Base-by-base conservation (phyloP, 1,140 invertebrate genomes). In the Euschistus heros region DNA sequence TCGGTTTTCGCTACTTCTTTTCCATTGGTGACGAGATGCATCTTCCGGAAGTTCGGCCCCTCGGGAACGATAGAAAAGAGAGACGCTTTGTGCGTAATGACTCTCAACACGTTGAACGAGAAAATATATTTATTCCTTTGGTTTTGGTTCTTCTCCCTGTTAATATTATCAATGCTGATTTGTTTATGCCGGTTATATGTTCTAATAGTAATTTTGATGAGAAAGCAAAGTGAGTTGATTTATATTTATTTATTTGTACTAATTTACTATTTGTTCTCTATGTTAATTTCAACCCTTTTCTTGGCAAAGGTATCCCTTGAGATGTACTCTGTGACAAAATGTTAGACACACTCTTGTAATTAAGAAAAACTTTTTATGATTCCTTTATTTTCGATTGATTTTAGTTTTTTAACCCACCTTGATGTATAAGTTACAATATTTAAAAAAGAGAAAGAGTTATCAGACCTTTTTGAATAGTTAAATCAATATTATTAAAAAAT, bases 91-190 rank as follows among this genome's bases (percentile, higher is more conserved):
- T 91, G 88, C 69, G 78, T 90, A 7, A 73, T 91, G 61, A 83
- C 88, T 0, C 70, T 90, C 7, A 91, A 91, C 70, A 82, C 89
- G 65, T 75, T 90, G 14, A 89, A 90, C 73, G 87, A 90, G 71
- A 91, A 90, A 72, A 83, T 90, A 47, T 91, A 88, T 70, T 77
- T 85, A 10, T 81, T 91, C 46, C 72, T 90, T 0, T 90, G 87
- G 86, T 84, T 90, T 73, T 92, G 89, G 89, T 84, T 91, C 60
- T 78, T 88, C 26, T 72, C 85, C 26, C 75, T 91, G 37, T 13
- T 64, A 10, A 84, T 91, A 65, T 76, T 84, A 30, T 82, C 84
- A 14, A 86, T 92, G 24, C 81, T 92, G 7, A 77, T 84, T 6
- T 84, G 84, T 14, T 84, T 86, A 6, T 83, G 85, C 65, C 73